Percentiles rank a stretch among this genome's conserved stretches.
These are phyloP conservation scores for Platichthys flesus DNA, from an alignment of 2,113 vertebrate genomes.

Conservation along the genomic window DNA sequence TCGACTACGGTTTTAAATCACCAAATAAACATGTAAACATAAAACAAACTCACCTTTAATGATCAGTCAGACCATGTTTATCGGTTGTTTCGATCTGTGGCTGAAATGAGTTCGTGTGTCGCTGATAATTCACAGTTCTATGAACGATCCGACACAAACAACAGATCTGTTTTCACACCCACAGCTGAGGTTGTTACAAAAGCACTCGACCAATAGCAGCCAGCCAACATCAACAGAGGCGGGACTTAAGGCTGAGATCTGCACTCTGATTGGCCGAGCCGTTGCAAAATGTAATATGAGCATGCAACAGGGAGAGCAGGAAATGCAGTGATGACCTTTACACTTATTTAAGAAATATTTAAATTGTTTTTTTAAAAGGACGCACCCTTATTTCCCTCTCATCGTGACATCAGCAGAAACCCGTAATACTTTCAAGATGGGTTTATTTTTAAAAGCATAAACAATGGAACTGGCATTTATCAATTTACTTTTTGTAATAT, in stretches of 20 bases:
- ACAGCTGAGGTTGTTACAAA: not conserved
- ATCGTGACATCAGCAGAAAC: not conserved
- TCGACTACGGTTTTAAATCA: not conserved
- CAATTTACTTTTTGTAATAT: too few species aligned
- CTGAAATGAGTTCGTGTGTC: not conserved
- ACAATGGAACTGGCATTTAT: not conserved
- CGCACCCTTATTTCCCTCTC: not conserved
- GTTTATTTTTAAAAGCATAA: not conserved
- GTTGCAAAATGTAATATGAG: not conserved
- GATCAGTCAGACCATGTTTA: slow-evolving; percentile 80
- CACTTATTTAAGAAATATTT: not conserved
- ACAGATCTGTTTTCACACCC: too few species aligned
- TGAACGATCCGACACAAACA: not conserved
- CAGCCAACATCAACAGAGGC: not conserved
- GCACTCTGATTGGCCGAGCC: slow-evolving; percentile 45
- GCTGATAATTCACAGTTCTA: not conserved
- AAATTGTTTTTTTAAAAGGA: not conserved
- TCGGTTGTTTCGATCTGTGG: not conserved
- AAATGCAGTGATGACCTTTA: not conserved
- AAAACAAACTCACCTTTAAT: slow-evolving; percentile 73
- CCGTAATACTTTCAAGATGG: not conserved
- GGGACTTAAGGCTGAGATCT: not conserved
- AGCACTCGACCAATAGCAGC: not conserved
- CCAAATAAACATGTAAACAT: not conserved
- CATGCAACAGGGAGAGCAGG: not conserved